Percentiles rank a stretch among this genome's conserved stretches.
These are phyloP conservation scores for Acestrorhynchus altus DNA, from an alignment of 2,797 vertebrate species.

Conservation along the genomic window DNA sequence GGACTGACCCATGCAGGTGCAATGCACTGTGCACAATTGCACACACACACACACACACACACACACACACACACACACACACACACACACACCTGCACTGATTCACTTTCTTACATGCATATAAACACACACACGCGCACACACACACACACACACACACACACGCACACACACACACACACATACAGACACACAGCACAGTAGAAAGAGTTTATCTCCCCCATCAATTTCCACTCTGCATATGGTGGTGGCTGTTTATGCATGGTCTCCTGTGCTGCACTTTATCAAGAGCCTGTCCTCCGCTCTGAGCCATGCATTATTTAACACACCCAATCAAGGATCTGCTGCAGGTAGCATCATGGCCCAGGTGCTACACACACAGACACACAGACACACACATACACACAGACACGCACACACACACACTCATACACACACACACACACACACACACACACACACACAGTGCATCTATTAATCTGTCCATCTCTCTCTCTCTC, in stretches of 20 bases:
- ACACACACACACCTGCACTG: conserved; percentile 31
- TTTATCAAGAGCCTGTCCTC: conserved; percentile 83
- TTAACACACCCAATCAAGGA: conserved; percentile 76
- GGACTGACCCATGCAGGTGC: neutral
- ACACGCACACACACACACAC: conserved; percentile 45
- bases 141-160: conserved; percentile 49
- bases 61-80: conserved; percentile 47
- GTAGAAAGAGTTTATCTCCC: conserved; percentile 76
- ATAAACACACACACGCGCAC: conserved; percentile 39
- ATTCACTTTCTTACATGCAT: too few relatives aligned
- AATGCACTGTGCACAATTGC: neutral
- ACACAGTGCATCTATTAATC: conserved; percentile 5
- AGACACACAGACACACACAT: conserved; percentile 43
- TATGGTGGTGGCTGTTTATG: conserved; percentile 84
- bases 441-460: conserved; percentile 39
- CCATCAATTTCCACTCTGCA: conserved; percentile 84
- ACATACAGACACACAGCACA: conserved; percentile 41
- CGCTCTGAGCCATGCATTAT: conserved; percentile 83
- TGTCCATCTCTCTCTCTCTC: neutral
- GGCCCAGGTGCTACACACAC: conserved; percentile 61
- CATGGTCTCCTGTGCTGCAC: conserved; percentile 78
- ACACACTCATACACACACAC: conserved; percentile 42
- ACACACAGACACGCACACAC: conserved; percentile 39
- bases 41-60: conserved; percentile 20
- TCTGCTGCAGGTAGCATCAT: conserved; percentile 66